Conservation (phyloP, 2,113 vertebrate genomes). For the Pedionomus torquatus region DNA sequence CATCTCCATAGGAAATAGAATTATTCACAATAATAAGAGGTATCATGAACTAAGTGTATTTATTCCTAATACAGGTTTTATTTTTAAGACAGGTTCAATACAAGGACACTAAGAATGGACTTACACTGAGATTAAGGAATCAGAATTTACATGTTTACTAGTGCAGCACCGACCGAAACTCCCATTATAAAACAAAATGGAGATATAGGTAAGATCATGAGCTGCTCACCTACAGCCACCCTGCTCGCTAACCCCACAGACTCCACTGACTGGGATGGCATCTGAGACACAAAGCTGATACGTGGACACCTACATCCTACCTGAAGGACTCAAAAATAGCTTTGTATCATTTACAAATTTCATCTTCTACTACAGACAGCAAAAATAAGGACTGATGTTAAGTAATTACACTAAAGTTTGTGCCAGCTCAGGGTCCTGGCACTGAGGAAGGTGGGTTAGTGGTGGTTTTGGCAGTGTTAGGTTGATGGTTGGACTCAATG, state of each 20-base stretch:
- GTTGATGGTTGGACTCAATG: too few species aligned
- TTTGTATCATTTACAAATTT: not conserved
- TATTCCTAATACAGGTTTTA: not conserved
- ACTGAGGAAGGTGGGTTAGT: too few species aligned
- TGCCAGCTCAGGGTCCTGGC: not conserved
- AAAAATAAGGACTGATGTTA: not conserved
- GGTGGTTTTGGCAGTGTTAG: too few species aligned
- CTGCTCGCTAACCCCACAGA: rapidly evolving
- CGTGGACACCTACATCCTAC: not conserved
- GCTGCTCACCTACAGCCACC: not conserved
- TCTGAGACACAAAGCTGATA: not conserved
- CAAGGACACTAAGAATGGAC: not conserved
- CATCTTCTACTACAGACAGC: not conserved
- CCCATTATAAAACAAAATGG: not conserved
- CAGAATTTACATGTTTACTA: not conserved
- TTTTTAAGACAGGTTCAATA: not conserved
- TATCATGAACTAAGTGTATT: not conserved
- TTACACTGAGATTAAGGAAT: not conserved
- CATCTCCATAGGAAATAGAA: not conserved
- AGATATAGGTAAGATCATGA: not conserved
- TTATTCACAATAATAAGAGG: not conserved
- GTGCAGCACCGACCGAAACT: not conserved
- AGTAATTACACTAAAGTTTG: not conserved
- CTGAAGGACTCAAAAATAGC: not conserved
- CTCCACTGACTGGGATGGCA: not conserved